Evolutionary conservation across 2,888 invertebrate genomes (phyloP).

Genomic region (Sphaerophoria taeniata): DNA sequence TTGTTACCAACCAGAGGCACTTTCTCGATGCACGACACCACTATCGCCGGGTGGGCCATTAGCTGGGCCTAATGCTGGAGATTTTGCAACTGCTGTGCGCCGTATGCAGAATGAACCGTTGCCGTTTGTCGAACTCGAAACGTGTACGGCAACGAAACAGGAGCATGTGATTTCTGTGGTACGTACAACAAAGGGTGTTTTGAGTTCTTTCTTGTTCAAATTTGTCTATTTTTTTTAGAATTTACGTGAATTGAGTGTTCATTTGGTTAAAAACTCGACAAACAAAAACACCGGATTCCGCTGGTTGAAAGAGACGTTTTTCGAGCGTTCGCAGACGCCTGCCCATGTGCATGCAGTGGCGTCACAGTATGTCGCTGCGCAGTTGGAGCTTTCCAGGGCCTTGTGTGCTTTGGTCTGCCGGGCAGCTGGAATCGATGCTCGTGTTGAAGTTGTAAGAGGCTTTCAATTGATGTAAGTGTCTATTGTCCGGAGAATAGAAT

Average conservation of each 20-base stretch:
- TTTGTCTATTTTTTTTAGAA: conserved; percentile 85
- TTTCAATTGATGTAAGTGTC: conserved; percentile 90
- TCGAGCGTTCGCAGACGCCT: conserved; percentile 85
- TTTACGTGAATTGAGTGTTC: conserved; percentile 92
- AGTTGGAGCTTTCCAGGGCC: conserved; percentile 90
- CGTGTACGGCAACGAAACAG: conserved; percentile 93
- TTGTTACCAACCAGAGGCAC: conserved; percentile 93
- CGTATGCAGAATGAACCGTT: conserved; percentile 85
- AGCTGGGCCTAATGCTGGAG: conserved; percentile 83
- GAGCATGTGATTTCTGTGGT: conserved; percentile 94
- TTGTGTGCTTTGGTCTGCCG: conserved; percentile 90
- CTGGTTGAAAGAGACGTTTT: conserved; percentile 83
- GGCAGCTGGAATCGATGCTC: conserved; percentile 87
- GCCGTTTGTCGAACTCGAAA: conserved; percentile 92
- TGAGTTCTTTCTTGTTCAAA: no score
- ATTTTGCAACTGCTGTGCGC: conserved; percentile 81
- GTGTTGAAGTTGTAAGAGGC: conserved; percentile 88
- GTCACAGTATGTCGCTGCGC: conserved; percentile 91
- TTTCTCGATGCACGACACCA: conserved; percentile 93
- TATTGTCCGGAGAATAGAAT: neutral
- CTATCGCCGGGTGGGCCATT: conserved; percentile 88
- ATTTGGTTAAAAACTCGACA: conserved; percentile 87
- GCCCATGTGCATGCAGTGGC: conserved; percentile 91
- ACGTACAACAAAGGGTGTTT: conserved; percentile 76
- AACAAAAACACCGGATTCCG: conserved; percentile 83